These are phyloP conservation scores for Taenioides sp. DNA, from an alignment of 2,797 vertebrate species.

Conservation along the genomic window DNA sequence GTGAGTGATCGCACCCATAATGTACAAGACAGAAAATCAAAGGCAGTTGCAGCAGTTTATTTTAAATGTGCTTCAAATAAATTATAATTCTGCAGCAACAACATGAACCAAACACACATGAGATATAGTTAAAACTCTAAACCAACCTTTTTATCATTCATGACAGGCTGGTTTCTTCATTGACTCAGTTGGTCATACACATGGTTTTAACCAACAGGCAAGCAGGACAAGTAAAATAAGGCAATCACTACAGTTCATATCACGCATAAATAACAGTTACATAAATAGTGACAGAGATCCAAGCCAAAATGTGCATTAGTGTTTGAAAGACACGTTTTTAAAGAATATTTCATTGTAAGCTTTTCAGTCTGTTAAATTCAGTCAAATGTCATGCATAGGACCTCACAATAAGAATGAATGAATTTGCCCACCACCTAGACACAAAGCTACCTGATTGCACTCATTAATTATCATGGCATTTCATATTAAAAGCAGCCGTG, in stretches of 20 bases:
- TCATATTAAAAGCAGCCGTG: slow-evolving; percentile 41
- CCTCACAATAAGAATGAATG: slow-evolving; percentile 9
- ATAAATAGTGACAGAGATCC: slow-evolving; percentile 65
- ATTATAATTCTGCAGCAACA: slow-evolving; percentile 67
- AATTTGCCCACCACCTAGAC: slow-evolving; percentile 51
- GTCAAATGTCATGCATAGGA: slow-evolving; percentile 58
- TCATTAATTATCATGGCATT: slow-evolving; percentile 51
- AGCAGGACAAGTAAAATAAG: slow-evolving; percentile 57
- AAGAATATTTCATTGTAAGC: slow-evolving; percentile 29
- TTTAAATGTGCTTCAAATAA: slow-evolving; percentile 69
- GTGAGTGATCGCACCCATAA: neutral
- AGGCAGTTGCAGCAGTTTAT: slow-evolving; percentile 66
- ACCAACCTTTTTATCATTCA: slow-evolving; percentile 17
- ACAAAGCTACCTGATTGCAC: slow-evolving; percentile 60
- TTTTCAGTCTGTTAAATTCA: slow-evolving; percentile 39
- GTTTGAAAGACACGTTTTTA: slow-evolving; percentile 35
- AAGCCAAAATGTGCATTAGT: slow-evolving; percentile 50
- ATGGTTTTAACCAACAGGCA: slow-evolving; percentile 53
- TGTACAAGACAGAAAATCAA: slow-evolving; percentile 6
- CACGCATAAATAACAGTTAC: slow-evolving; percentile 64
- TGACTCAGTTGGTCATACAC: slow-evolving; percentile 57
- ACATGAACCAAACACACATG: slow-evolving; percentile 38
- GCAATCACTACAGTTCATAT: slow-evolving; percentile 56
- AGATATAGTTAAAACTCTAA: slow-evolving; percentile 54
- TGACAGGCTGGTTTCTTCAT: slow-evolving; percentile 32